Evolutionary conservation across 2,888 invertebrate species (phyloP).

Genomic region (Tromatobia lineatoria): DNA sequence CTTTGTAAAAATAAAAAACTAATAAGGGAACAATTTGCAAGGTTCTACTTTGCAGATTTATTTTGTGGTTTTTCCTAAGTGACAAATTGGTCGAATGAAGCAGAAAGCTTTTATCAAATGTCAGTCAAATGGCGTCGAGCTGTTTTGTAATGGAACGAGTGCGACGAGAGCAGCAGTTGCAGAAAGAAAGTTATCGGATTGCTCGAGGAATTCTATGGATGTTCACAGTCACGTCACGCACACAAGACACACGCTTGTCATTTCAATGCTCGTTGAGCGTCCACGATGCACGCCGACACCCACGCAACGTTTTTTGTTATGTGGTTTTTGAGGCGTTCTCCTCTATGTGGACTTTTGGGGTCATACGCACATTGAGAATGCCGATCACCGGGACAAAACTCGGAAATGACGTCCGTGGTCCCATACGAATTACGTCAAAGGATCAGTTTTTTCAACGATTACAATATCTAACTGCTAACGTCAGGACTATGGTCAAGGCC

Average conservation of each 20-base stretch:
- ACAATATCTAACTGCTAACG: background rate
- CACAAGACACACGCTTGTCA: constrained; percentile 32
- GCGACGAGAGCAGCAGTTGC: background rate
- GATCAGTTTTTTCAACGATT: background rate
- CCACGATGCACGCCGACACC: constrained; percentile 11
- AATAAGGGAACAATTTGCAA: no score
- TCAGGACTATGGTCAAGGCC: background rate
- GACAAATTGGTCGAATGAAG: background rate
- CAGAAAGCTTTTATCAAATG: background rate
- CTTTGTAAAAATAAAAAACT: no score
- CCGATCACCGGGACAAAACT: background rate
- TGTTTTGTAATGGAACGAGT: background rate
- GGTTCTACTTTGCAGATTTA: no score
- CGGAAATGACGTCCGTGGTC: background rate
- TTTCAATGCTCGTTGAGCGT: constrained; percentile 46
- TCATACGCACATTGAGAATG: background rate
- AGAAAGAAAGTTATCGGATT: constrained; percentile 46
- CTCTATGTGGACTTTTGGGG: background rate
- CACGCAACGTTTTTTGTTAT: constrained; percentile 13
- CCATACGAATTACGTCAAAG: background rate
- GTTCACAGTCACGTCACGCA: constrained; percentile 48
- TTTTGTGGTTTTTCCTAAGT: background rate
- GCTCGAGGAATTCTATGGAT: constrained; percentile 7
- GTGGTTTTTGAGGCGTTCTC: background rate
- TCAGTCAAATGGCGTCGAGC: background rate